A percentile compares a stretch with the other conserved stretches of the same genome.
These are phyloP conservation scores for Acronicta aceris DNA, from an alignment of 2,888 invertebrate genomes.

Conservation along the genomic window DNA sequence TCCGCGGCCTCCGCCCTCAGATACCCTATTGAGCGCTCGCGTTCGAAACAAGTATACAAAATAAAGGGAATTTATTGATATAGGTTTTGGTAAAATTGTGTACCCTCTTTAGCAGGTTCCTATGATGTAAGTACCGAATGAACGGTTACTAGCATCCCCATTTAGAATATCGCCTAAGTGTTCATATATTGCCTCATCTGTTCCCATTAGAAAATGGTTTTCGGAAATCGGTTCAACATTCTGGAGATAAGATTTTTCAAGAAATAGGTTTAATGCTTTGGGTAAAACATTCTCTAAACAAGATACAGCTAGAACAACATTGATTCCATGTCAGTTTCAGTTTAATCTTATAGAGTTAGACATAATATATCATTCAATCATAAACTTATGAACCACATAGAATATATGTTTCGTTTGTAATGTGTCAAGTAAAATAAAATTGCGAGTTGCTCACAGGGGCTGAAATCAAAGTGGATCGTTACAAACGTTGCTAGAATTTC, in stretches of 20 bases:
- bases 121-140: conserved; percentile 5
- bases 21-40: conserved; percentile 22
- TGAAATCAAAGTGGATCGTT: conserved; percentile 36
- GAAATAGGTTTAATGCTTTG: too few relatives aligned
- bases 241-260: neutral
- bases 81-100: conserved; percentile 29
- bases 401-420: neutral
- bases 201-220: neutral
- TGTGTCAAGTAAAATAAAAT: conserved; percentile 21
- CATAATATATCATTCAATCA: too few relatives aligned
- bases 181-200: conserved; percentile 1
- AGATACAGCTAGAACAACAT: too few relatives aligned
- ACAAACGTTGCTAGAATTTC: conserved; percentile 50
- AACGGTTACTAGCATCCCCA: conserved; percentile 13
- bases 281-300: too few relatives aligned
- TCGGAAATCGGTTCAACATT: conserved; percentile 4
- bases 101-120: conserved; percentile 22
- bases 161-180: conserved; percentile 19
- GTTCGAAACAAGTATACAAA: conserved; percentile 27
- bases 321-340: too few relatives aligned
- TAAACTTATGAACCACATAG: too few relatives aligned
- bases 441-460: conserved; percentile 24
- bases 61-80: conserved; percentile 45
- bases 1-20: conserved; percentile 21
- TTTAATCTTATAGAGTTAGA: too few relatives aligned